Conservation (phyloP, 2,797 vertebrate genomes). For the Simalia tracyae region DNA sequence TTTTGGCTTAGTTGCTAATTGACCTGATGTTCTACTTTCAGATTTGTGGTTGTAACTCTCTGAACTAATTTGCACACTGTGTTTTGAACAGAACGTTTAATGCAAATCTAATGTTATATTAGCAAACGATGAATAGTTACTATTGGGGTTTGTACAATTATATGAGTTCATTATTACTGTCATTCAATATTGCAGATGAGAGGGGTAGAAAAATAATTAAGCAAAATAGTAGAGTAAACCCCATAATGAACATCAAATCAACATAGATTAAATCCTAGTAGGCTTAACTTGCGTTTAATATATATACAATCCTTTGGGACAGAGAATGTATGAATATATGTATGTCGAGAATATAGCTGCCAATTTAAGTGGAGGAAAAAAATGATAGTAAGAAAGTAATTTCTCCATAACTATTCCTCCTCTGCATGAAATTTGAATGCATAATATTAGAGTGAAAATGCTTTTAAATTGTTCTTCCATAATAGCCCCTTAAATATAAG, state of each 20-base stretch:
- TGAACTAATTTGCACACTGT: conserved; percentile 54
- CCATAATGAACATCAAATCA: conserved; percentile 59
- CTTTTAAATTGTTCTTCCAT: conserved; percentile 54
- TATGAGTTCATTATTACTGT: conserved; percentile 69
- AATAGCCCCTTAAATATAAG: conserved; percentile 58
- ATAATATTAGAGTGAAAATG: conserved; percentile 51
- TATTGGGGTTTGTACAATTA: conserved; percentile 60
- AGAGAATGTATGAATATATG: conserved; percentile 19
- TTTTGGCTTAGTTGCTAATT: conserved; percentile 63
- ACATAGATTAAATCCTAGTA: conserved; percentile 59
- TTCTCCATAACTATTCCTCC: conserved; percentile 28
- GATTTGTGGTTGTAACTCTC: conserved; percentile 52
- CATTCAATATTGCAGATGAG: conserved; percentile 54
- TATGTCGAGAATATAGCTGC: conserved; percentile 29
- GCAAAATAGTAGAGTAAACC: conserved; percentile 60
- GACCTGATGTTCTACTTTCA: conserved; percentile 62
- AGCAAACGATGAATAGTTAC: conserved; percentile 51
- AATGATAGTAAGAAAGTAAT: conserved; percentile 48
- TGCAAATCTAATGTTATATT: conserved; percentile 65
- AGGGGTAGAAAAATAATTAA: conserved; percentile 61
- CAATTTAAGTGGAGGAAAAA: conserved; percentile 55
- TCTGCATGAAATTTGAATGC: conserved; percentile 37
- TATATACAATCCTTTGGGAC: conserved; percentile 41
- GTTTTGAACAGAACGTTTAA: conserved; percentile 54
- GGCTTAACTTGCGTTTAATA: conserved; percentile 63